Conservation (phyloP, 2,113 vertebrate species). For the Oncorhynchus clarkii region DNA sequence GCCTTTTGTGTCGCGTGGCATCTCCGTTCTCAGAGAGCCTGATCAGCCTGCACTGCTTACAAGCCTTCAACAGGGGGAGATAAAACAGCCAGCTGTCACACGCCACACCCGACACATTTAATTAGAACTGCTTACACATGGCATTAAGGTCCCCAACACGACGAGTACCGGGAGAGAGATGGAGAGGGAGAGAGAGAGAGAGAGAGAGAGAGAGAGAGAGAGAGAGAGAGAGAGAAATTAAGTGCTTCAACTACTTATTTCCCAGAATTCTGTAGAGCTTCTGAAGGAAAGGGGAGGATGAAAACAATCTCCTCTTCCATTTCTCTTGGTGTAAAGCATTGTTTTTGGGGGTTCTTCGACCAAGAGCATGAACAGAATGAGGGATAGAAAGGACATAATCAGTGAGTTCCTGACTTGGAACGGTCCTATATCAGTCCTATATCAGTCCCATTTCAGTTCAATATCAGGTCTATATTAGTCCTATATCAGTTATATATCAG, state of each 20-base stretch:
- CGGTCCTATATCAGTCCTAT: background rate
- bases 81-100: slow-evolving; percentile 58
- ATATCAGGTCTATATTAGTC: too few relatives aligned
- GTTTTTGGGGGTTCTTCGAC: too few relatives aligned
- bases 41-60: slow-evolving; percentile 61
- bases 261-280: too few relatives aligned
- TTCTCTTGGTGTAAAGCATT: too few relatives aligned
- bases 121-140: slow-evolving; percentile 64
- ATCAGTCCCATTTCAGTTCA: fast-evolving
- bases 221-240: too few relatives aligned
- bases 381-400: background rate
- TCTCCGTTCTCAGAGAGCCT: slow-evolving; percentile 46
- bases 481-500: too few relatives aligned
- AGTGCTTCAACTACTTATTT: too few relatives aligned
- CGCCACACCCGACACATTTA: slow-evolving; percentile 59
- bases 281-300: too few relatives aligned
- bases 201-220: background rate
- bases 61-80: slow-evolving; percentile 46
- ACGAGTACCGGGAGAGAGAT: slow-evolving; percentile 17
- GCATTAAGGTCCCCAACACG: slow-evolving; percentile 59
- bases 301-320: too few relatives aligned
- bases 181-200: slow-evolving; percentile 12
- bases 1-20: slow-evolving; percentile 35
- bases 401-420: background rate
- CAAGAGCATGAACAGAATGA: too few relatives aligned